Evolutionary conservation across 2,888 invertebrate species (phyloP).

Genomic region (Xanthia togata): DNA sequence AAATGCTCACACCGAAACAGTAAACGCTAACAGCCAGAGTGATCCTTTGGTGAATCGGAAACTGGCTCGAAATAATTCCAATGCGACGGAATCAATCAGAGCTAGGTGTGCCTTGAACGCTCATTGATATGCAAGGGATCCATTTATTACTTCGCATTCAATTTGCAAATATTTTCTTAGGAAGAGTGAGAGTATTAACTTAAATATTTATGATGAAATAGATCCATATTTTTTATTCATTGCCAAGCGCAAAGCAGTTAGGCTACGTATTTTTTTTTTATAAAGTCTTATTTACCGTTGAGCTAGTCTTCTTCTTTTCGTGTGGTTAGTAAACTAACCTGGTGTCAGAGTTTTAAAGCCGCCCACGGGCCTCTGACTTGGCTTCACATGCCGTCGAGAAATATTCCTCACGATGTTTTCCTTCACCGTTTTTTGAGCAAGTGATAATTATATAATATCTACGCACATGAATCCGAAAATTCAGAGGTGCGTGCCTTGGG

Average conservation of each 20-base stretch:
- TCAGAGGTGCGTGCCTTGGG: too few relatives aligned
- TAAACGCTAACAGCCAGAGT: conserved; percentile 70
- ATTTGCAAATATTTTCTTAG: conserved; percentile 79
- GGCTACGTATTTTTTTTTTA: conserved; percentile 68
- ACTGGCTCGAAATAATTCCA: conserved; percentile 81
- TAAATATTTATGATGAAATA: conserved; percentile 58
- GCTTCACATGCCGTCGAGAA: too few relatives aligned
- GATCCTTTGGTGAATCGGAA: conserved; percentile 80
- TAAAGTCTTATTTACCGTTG: conserved; percentile 64
- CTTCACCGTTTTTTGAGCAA: too few relatives aligned
- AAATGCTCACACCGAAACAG: conserved; percentile 76
- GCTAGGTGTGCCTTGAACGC: conserved; percentile 75
- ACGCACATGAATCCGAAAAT: too few relatives aligned
- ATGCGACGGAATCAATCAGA: conserved; percentile 83
- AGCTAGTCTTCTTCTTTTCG: too few relatives aligned
- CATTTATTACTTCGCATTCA: conserved; percentile 85
- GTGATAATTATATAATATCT: too few relatives aligned
- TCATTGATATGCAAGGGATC: conserved; percentile 86
- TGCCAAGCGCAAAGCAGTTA: conserved; percentile 23
- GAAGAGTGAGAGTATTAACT: conserved; percentile 62
- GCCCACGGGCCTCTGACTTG: too few relatives aligned
- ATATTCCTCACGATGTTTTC: too few relatives aligned
- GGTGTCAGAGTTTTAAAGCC: too few relatives aligned
- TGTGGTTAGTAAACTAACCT: too few relatives aligned
- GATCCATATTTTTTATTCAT: conserved; percentile 42